These are phyloP conservation scores for Cephalotes varians DNA, from an alignment of 2,888 invertebrate species.

Conservation along the genomic window DNA sequence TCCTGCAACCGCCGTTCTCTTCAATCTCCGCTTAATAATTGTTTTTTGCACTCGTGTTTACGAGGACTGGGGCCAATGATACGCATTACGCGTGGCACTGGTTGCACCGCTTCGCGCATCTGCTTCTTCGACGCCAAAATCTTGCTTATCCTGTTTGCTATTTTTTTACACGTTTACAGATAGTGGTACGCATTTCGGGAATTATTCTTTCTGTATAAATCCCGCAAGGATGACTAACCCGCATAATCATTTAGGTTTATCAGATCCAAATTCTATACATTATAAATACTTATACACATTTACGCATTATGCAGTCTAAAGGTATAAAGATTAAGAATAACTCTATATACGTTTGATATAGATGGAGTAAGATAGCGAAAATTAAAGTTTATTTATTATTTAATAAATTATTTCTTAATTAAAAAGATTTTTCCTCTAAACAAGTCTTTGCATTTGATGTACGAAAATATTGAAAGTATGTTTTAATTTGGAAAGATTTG, in stretches of 20 bases:
- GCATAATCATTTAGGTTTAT: not conserved
- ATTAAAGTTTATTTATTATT: not conserved
- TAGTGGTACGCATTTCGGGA: not conserved
- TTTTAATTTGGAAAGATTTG: not conserved
- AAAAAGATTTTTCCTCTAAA: not conserved
- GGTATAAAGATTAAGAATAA: not conserved
- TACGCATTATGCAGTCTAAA: not conserved
- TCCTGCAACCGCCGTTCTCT: conserved; percentile 57
- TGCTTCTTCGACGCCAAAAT: conserved; percentile 33
- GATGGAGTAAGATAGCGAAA: not conserved
- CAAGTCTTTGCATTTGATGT: not conserved
- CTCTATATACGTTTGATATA: not conserved
- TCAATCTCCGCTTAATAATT: conserved; percentile 72
- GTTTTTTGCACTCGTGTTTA: conserved; percentile 71
- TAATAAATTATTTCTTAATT: not conserved
- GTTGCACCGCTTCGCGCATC: conserved; percentile 61
- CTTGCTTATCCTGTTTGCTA: not conserved
- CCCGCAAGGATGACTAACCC: not conserved
- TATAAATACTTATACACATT: not conserved
- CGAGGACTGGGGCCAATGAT: conserved; percentile 74
- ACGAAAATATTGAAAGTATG: not conserved
- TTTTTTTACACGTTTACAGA: not conserved
- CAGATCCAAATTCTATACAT: not conserved
- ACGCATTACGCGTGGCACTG: conserved; percentile 75
- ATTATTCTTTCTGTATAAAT: not conserved